phyloP scores from a whole-genome alignment of 2,888 invertebrate genomes.

The Stenolophus ochropezus region DNA sequence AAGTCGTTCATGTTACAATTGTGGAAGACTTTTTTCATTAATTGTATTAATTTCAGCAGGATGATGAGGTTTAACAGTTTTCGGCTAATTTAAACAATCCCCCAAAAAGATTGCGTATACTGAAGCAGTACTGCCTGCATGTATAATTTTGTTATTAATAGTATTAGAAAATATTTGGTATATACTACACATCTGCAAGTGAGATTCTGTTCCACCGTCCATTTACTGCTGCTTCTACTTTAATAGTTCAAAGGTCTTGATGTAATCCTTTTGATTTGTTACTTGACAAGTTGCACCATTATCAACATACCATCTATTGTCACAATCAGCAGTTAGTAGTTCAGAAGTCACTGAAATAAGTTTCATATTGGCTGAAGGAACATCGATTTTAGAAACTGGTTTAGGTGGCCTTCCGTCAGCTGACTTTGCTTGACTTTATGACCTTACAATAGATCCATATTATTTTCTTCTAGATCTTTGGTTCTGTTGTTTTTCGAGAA shows the following conservation, averaged over 20 bases:
- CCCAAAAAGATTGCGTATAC: background rate
- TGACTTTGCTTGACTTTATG: too few relatives aligned
- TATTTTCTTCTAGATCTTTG: too few relatives aligned
- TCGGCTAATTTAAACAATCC: background rate
- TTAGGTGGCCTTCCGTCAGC: too few relatives aligned
- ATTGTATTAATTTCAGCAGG: background rate
- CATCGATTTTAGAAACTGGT: background rate
- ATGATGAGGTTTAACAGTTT: too few relatives aligned
- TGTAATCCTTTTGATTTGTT: too few relatives aligned
- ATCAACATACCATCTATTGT: background rate
- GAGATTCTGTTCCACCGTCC: background rate
- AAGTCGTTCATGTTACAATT: constrained; percentile 31
- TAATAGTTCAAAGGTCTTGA: too few relatives aligned
- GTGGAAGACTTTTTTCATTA: background rate
- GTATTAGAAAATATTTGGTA: background rate
- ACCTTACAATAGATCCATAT: too few relatives aligned
- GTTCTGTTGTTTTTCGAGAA: too few relatives aligned
- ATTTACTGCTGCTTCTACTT: background rate
- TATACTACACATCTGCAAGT: background rate
- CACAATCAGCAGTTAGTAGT: background rate
- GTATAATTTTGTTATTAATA: background rate
- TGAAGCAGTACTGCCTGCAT: background rate
- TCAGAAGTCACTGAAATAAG: background rate
- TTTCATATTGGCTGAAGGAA: too few relatives aligned
- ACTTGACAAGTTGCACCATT: too few relatives aligned